Evolutionary conservation across 1,140 invertebrate species (phyloP).

Genomic region (Homalodisca vitripennis): DNA sequence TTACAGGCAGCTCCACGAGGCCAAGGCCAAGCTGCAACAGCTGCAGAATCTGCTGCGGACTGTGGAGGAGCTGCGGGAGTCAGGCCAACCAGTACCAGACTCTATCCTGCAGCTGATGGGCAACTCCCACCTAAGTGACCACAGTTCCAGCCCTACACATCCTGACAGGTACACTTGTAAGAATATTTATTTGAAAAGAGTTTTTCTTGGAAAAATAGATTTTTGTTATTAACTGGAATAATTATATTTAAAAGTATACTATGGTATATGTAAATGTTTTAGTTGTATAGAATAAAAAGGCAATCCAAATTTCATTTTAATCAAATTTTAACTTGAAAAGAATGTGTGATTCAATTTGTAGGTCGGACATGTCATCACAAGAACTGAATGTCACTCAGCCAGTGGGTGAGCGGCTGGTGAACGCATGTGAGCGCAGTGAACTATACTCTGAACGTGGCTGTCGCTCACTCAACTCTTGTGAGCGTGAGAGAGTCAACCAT

Average conservation of each 20-base stretch:
- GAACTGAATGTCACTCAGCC: conserved; percentile 11
- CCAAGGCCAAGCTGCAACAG: conserved; percentile 34
- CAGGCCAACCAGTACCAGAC: conserved; percentile 17
- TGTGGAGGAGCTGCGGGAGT: conserved; percentile 27
- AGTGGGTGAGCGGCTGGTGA: conserved; percentile 4
- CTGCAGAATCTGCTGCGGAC: conserved; percentile 32
- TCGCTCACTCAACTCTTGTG: conserved; percentile 21
- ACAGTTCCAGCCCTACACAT: conserved; percentile 10
- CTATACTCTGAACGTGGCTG: neutral
- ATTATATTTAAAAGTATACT: no score
- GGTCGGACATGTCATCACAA: conserved; percentile 7
- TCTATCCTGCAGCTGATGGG: neutral
- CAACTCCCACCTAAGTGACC: neutral
- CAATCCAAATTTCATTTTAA: no score
- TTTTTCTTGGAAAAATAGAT: no score
- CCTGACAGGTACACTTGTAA: conserved; percentile 15
- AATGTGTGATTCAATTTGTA: no score
- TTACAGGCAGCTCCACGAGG: conserved; percentile 36
- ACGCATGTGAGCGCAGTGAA: neutral
- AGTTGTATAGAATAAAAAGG: no score
- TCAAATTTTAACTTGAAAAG: no score
- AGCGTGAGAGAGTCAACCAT: conserved; percentile 14
- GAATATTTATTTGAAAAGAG: no score
- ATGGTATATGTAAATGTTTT: no score
- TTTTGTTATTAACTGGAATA: no score